Base-by-base conservation (phyloP, 2,888 invertebrate genomes). In the Sinelater perroti region DNA sequence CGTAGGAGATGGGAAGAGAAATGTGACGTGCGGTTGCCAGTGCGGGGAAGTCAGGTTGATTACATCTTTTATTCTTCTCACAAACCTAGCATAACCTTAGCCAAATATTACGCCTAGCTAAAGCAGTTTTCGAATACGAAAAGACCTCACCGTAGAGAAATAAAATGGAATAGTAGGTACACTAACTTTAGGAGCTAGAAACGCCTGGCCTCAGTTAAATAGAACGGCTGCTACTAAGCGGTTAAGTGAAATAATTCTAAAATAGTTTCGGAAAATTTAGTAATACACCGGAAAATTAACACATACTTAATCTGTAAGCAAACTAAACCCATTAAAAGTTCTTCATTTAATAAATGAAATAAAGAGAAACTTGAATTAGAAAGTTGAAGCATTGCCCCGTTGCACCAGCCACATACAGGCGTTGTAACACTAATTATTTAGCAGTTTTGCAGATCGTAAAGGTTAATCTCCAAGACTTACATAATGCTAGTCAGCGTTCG, bases 21-120 rank as follows among this genome's bases (percentile, higher is more conserved):
- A 30, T 54, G 59, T 55, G 59, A 59, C 52, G 56, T 60, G 52
- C 52, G 57, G 50, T 50, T 53, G 14, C 26, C 52, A 60, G 68
- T 63, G 64, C 56, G 46, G 64, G 57, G 67, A 49, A 59, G 67
- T 70, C 69, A 67, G 68, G 62, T 63, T 70, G 70, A 71, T 71
- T 71, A 71, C 69, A 70, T 69, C 67, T 68, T 66, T 69, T 66
- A 71, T 70, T 66, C 63, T 55, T 50, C 59, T 49, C 59, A 55
- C 59, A 50, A 55, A 50, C 53, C 33, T 36, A 31, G 49, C 36
- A 45, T 50, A 56, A 56, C 40, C 56, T 36, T 59, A 47, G 36
- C 33, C 59, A 59, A 59, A 59, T 55, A 50, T 59, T 55, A 53
- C 44, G 11, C 44, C 38, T 36, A 50, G 30, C 53, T 54, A 54